Evolutionary conservation across 1,140 invertebrate species (phyloP), one percentile per base, ranked within the genome.

Genomic region (Hylyphantes graminicola): DNA sequence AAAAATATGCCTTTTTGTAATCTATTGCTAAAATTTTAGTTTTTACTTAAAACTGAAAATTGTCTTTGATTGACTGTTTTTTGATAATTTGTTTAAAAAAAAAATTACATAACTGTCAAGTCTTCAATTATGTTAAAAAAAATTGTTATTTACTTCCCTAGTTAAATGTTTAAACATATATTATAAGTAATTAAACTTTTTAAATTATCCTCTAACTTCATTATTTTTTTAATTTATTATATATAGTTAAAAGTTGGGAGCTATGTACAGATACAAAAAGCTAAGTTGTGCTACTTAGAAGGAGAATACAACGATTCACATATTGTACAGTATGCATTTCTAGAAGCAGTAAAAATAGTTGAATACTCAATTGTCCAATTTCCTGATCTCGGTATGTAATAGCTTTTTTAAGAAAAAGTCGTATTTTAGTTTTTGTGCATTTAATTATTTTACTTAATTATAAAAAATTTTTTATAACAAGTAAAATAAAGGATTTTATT

Each of bases 271-370:
- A 68, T 85, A 21, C 63, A 85, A 51, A 76, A 68, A 21, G 82
- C 74, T 21, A 85, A 85, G 59, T 57, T 85, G 51, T 85, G 82
- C 35, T 85, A 85, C 21, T 48, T 85, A 53, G 82, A 85, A 72
- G 82, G 82, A n/a, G 82, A 85, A 54, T 85, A 85, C 70, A 70
- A 77, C 68, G 82, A 85, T 61, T 77, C 73, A 11, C 82, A 85
- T 77, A 85, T 85, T 70, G 82, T 85, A 12, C 63, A 76, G 50
- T 85, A 85, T 85, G 82, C 77, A 15, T 77, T 85, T 9, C 35
- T 85, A 10, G 82, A 85, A 77, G 82, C 63, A n/a, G 48, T 85
- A 19, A 77, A 85, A 77, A 61, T 85, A 15, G 50, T 72, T 35
- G 82, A 85, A 5, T 76, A 70, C 70, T 55, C 64, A n/a, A 17